phyloP scores from a whole-genome alignment of 2,888 invertebrate species.

The Drosophila acutilabella region DNA sequence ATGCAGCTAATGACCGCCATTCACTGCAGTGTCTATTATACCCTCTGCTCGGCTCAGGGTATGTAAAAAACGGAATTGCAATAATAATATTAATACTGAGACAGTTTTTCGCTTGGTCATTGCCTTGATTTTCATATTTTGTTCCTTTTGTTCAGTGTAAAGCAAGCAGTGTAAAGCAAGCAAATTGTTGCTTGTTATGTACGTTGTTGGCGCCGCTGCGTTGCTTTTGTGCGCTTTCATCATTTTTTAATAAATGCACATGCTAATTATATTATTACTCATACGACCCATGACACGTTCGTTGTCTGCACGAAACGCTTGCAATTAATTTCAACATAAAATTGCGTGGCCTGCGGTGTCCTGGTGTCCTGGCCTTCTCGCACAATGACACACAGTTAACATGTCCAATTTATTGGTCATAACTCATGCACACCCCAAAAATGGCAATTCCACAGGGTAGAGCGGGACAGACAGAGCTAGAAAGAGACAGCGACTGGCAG shows the following conservation, averaged over 20 bases:
- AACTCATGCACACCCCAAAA: constrained; percentile 69
- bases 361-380: constrained; percentile 42
- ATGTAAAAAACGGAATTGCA: constrained; percentile 35
- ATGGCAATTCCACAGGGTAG: constrained; percentile 30
- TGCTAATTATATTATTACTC: constrained; percentile 79
- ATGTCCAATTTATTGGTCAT: constrained; percentile 80
- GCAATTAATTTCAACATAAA: constrained; percentile 75
- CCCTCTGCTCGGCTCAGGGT: background rate
- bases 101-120: constrained; percentile 38
- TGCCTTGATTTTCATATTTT: constrained; percentile 56
- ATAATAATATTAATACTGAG: constrained; percentile 72
- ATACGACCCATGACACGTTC: constrained; percentile 60
- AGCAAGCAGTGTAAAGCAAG: constrained; percentile 32
- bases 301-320: constrained; percentile 66
- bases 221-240: constrained; percentile 71
- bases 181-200: constrained; percentile 43
- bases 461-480: constrained; percentile 20
- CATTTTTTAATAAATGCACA: constrained; percentile 77
- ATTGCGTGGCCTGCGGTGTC: constrained; percentile 72
- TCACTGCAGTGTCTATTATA: constrained; percentile 6
- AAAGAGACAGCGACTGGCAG: constrained; percentile 19
- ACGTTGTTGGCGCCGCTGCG: constrained; percentile 14
- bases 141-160: constrained; percentile 17
- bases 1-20: no score
- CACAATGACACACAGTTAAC: constrained; percentile 75